Conservation (phyloP, 2,888 invertebrate genomes). For the Tuta absoluta region DNA sequence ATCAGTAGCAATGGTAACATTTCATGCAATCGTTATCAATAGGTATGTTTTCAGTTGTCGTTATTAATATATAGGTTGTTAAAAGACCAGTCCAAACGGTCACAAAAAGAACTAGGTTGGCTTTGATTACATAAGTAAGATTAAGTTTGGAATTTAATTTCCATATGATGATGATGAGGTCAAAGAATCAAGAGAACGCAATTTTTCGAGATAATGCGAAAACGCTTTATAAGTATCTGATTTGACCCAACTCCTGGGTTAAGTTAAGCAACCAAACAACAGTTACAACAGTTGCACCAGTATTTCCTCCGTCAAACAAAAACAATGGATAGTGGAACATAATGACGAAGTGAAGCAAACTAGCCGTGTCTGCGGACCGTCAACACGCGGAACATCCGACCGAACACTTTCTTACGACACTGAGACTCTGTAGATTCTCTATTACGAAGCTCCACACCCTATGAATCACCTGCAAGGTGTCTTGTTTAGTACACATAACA, state of each 20-base stretch:
- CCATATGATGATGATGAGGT: neutral
- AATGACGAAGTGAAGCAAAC: slow-evolving; percentile 44
- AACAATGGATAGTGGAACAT: slow-evolving; percentile 36
- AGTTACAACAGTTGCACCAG: slow-evolving; percentile 20
- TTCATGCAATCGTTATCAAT: too few species aligned
- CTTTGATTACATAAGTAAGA: too few species aligned
- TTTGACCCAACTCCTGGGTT: neutral
- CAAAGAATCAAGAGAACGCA: neutral
- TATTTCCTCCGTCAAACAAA: slow-evolving; percentile 11
- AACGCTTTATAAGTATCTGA: slow-evolving; percentile 14
- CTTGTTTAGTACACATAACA: neutral
- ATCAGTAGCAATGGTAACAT: neutral
- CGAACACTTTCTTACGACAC: neutral
- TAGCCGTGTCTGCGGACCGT: slow-evolving; percentile 42
- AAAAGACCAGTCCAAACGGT: too few species aligned
- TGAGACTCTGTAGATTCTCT: neutral
- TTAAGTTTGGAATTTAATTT: neutral
- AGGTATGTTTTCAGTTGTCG: too few species aligned
- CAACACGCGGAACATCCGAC: slow-evolving; percentile 10
- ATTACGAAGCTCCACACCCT: neutral
- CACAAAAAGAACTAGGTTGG: too few species aligned
- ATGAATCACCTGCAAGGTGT: neutral
- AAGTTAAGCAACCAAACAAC: slow-evolving; percentile 16
- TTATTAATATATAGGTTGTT: too few species aligned
- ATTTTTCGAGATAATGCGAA: slow-evolving; percentile 23